Evolutionary conservation across 2,888 invertebrate genomes (phyloP).

Genomic region (Rhorus exstirpatorius): DNA sequence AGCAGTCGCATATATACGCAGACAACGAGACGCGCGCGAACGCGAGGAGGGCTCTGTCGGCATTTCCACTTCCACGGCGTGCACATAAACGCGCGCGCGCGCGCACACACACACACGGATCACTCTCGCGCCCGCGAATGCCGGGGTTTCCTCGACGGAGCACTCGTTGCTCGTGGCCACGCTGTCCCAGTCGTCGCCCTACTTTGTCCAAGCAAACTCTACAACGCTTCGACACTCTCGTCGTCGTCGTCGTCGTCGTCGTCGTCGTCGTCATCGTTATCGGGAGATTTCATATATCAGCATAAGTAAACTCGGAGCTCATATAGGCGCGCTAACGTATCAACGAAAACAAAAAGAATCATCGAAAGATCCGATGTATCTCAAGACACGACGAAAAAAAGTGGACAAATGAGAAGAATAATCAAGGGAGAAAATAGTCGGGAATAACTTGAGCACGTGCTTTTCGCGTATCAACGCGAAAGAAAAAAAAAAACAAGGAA

Average conservation of each 20-base stretch:
- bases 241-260: conserved; percentile 31
- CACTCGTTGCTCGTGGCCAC: conserved; percentile 83
- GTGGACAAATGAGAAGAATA: background rate
- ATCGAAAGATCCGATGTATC: background rate
- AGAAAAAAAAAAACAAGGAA: conserved; percentile 21
- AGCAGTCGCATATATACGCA: background rate
- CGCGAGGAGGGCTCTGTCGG: conserved; percentile 48
- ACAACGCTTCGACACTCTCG: conserved; percentile 74
- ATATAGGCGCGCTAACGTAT: background rate
- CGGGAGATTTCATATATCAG: background rate
- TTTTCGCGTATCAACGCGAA: background rate
- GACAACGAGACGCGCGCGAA: conserved; percentile 14
- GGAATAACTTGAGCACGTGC: conserved; percentile 2
- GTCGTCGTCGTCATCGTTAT: conserved; percentile 22
- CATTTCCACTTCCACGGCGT: conserved; percentile 58
- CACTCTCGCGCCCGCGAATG: conserved; percentile 78
- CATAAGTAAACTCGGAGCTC: background rate
- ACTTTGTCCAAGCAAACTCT: conserved; percentile 85
- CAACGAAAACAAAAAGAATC: too few relatives aligned
- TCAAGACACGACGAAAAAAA: background rate
- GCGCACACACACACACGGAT: conserved; percentile 44
- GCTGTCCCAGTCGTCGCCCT: conserved; percentile 85
- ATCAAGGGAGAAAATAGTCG: background rate
- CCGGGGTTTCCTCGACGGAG: conserved; percentile 82
- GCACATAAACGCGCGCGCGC: conserved; percentile 43